Evolutionary conservation across 2,113 vertebrate species (phyloP).

Genomic region (Serinus canaria): DNA sequence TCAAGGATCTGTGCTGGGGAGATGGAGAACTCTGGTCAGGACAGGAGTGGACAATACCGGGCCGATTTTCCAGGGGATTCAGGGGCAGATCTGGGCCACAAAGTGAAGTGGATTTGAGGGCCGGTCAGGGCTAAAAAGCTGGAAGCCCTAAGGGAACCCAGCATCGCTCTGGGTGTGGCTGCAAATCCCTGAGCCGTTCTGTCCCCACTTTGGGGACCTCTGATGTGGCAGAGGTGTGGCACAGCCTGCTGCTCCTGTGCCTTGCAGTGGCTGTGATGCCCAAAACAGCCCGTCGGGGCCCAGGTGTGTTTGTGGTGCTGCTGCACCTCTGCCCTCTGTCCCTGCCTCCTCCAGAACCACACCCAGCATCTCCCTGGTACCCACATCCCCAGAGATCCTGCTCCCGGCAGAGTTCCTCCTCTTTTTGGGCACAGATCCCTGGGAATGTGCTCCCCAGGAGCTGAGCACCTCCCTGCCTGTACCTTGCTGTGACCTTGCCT

Average conservation of each 20-base stretch:
- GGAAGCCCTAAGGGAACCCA: background rate
- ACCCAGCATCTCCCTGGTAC: background rate
- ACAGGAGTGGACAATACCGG: background rate
- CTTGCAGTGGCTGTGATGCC: accelerated
- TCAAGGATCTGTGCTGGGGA: background rate
- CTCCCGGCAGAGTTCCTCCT: background rate
- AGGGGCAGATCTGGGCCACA: too few species aligned
- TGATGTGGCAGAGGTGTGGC: background rate
- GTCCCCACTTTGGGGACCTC: background rate
- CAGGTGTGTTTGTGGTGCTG: background rate
- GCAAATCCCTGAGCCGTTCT: accelerated
- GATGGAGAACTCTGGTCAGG: background rate
- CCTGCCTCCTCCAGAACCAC: background rate
- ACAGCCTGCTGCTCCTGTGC: background rate
- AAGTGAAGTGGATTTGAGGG: background rate
- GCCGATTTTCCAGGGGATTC: background rate
- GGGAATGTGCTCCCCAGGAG: background rate
- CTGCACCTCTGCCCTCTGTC: background rate
- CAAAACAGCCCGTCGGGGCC: accelerated
- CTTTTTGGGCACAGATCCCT: accelerated
- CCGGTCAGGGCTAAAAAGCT: background rate
- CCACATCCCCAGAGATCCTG: background rate
- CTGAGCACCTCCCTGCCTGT: background rate
- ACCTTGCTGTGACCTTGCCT: background rate
- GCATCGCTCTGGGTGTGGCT: background rate